A percentile compares a stretch with the other conserved stretches of the same genome.
Conservation (phyloP, 2,113 vertebrate species). For the Oophaga pumilio region DNA sequence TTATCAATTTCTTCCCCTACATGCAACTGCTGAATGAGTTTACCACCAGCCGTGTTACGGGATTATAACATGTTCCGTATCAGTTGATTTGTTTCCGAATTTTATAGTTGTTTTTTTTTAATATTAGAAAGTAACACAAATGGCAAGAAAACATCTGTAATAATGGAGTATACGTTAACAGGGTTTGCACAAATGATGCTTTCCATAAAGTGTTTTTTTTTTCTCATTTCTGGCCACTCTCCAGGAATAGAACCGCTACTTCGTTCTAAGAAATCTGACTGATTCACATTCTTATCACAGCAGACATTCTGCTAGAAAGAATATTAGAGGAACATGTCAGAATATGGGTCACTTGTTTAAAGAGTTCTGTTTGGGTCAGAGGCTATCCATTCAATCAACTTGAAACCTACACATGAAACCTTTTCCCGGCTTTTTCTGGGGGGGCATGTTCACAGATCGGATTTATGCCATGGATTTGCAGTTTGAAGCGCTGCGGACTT, state of each 20-base stretch:
- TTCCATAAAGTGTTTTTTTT: not conserved
- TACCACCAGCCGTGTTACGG: no score
- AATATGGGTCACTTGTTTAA: conserved; percentile 5
- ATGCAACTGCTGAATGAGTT: no score
- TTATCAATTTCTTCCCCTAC: no score
- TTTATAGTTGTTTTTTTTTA: not conserved
- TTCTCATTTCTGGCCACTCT: not conserved
- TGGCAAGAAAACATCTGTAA: not conserved
- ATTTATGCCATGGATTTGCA: no score
- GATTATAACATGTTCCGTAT: not conserved
- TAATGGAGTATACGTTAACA: not conserved
- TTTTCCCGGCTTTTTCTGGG: not conserved
- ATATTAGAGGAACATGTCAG: conserved; percentile 11
- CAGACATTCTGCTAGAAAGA: conserved; percentile 3
- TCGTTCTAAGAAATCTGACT: conserved; percentile 20
- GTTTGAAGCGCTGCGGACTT: no score
- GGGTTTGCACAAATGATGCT: not conserved
- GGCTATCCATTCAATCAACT: not conserved
- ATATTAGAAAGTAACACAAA: not conserved
- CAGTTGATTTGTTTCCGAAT: not conserved
- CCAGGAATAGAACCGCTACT: not conserved
- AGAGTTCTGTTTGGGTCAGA: not conserved
- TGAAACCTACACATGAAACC: not conserved
- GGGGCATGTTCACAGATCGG: no score
- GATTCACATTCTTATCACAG: conserved; percentile 31